Evolutionary conservation across 2,797 vertebrate genomes (phyloP).

Genomic region (Odontamblyopus lacepedii): DNA sequence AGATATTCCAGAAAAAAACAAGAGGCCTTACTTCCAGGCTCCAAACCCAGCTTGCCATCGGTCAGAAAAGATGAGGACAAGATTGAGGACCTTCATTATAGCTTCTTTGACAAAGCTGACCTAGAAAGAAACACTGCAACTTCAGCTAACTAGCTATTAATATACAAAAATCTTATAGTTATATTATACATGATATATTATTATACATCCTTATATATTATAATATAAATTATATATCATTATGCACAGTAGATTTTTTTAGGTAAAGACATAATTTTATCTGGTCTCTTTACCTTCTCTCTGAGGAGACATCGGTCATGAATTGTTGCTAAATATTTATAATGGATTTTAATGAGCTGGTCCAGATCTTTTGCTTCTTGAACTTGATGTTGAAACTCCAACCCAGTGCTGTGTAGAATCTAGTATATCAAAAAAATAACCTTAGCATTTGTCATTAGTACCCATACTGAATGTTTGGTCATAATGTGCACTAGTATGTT

Average conservation of each 20-base stretch:
- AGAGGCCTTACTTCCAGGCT: slow-evolving; percentile 88
- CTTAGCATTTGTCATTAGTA: not conserved
- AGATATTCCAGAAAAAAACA: not conserved
- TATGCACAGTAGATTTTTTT: too few species aligned
- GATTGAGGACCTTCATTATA: slow-evolving; percentile 97
- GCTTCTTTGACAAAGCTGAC: slow-evolving; percentile 98
- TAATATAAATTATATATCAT: too few species aligned
- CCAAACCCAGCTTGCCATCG: slow-evolving; percentile 95
- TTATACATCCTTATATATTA: too few species aligned
- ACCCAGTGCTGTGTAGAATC: slow-evolving; percentile 97
- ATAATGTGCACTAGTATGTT: not conserved
- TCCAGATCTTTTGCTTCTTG: slow-evolving; percentile 98
- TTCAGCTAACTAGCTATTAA: too few species aligned
- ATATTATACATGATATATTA: too few species aligned
- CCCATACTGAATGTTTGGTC: not conserved
- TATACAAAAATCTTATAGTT: too few species aligned
- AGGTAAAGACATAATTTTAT: not conserved
- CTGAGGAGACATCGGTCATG: slow-evolving; percentile 95
- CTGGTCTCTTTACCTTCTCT: slow-evolving; percentile 84
- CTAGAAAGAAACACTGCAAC: slow-evolving; percentile 61
- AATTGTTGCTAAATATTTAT: slow-evolving; percentile 95
- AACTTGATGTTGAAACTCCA: slow-evolving; percentile 98
- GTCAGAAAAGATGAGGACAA: slow-evolving; percentile 96
- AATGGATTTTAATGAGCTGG: slow-evolving; percentile 98
- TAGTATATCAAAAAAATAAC: slow-evolving; percentile 52